These are phyloP conservation scores for Stegostoma tigrinum DNA, from an alignment of 2,113 vertebrate species.

Conservation along the genomic window DNA sequence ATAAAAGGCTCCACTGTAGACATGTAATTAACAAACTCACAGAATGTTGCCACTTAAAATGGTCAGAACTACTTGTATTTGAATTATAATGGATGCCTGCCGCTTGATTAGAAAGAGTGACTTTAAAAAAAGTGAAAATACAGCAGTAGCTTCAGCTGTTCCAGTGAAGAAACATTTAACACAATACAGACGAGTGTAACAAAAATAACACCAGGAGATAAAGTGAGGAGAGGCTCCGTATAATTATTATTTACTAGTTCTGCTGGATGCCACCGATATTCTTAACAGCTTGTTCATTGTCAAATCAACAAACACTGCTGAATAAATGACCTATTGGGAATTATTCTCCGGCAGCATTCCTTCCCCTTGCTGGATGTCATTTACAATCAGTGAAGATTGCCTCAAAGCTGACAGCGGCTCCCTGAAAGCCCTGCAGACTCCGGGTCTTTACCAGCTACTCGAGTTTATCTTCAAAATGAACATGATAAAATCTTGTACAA, in stretches of 20 bases:
- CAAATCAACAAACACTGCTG: slow-evolving; percentile 46
- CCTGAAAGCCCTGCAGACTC: slow-evolving; percentile 22
- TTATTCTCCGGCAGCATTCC: slow-evolving; percentile 42
- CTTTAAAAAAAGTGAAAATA: slow-evolving; percentile 20
- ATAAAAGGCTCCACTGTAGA: slow-evolving; percentile 21
- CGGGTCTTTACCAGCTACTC: not conserved
- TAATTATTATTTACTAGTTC: slow-evolving; percentile 43
- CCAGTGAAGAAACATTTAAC: slow-evolving; percentile 12
- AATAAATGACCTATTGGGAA: slow-evolving; percentile 48
- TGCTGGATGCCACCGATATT: slow-evolving; percentile 39
- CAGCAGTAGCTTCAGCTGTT: slow-evolving; percentile 4
- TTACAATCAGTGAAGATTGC: slow-evolving; percentile 17
- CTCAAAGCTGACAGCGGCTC: slow-evolving; percentile 32
- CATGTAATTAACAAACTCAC: slow-evolving; percentile 30
- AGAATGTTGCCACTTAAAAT: slow-evolving; percentile 33
- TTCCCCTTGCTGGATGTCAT: slow-evolving; percentile 43
- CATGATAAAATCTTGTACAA: not conserved
- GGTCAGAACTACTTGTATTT: slow-evolving; percentile 19
- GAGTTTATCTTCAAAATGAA: slow-evolving; percentile 32
- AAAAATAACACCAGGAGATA: slow-evolving; percentile 45
- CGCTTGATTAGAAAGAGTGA: slow-evolving; percentile 13
- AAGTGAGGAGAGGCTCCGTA: slow-evolving; percentile 39
- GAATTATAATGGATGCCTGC: slow-evolving; percentile 19
- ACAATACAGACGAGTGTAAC: slow-evolving; percentile 5
- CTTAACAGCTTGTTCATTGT: slow-evolving; percentile 46